Conservation (phyloP, 2,797 vertebrate species). For the Trematomus bernacchii region DNA sequence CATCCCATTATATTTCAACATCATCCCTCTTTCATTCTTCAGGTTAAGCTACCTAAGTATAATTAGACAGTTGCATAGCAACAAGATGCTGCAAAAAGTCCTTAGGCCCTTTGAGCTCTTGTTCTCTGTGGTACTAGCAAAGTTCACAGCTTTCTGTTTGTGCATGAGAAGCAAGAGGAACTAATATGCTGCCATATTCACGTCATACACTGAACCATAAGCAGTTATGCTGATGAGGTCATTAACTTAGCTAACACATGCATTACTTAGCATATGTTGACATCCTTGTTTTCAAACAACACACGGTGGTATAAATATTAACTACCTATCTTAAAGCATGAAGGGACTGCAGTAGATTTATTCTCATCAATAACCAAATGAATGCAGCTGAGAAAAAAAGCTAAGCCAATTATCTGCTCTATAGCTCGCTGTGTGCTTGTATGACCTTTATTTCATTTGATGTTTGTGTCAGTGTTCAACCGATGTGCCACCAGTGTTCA, state of each 20-base stretch:
- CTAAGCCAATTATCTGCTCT: slow-evolving; percentile 43
- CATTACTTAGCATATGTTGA: slow-evolving; percentile 52
- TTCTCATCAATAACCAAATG: slow-evolving; percentile 49
- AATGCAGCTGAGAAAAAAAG: slow-evolving; percentile 35
- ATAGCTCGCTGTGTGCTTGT: not conserved
- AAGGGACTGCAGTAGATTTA: slow-evolving; percentile 25
- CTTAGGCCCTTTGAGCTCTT: slow-evolving; percentile 35
- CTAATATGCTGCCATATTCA: slow-evolving; percentile 16
- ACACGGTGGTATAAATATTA: slow-evolving; percentile 38
- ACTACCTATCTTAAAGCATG: slow-evolving; percentile 29
- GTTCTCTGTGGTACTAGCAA: slow-evolving; percentile 25
- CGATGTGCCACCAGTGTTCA: not conserved
- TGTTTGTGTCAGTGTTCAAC: slow-evolving; percentile 19
- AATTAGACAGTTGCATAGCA: slow-evolving; percentile 65
- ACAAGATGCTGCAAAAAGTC: slow-evolving; percentile 44
- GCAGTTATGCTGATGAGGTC: slow-evolving; percentile 52
- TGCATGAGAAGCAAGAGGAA: slow-evolving; percentile 15
- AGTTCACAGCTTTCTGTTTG: slow-evolving; percentile 44
- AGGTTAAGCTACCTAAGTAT: slow-evolving; percentile 39
- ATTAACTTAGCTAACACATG: slow-evolving; percentile 60
- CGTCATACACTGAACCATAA: slow-evolving; percentile 38
- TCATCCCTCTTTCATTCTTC: slow-evolving; percentile 32
- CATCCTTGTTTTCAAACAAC: slow-evolving; percentile 49
- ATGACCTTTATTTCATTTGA: slow-evolving; percentile 20
- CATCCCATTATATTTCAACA: slow-evolving; percentile 12